Base-by-base conservation (phyloP, 2,113 vertebrate genomes). In the Otis tarda region DNA sequence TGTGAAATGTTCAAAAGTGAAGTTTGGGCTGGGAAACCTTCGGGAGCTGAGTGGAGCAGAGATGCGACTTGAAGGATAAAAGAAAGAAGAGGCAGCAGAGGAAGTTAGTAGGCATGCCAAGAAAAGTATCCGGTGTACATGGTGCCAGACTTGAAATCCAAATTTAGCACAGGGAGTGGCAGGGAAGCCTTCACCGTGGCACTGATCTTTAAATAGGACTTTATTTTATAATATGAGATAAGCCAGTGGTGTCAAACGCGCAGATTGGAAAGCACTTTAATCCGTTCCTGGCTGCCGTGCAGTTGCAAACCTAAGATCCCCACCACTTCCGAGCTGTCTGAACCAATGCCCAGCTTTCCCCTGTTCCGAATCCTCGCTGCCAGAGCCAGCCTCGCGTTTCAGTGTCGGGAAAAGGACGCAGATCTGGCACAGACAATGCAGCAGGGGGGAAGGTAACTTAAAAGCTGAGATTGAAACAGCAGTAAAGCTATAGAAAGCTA, bases 131-230 rank as follows among this genome's bases (percentile, higher is more conserved):
- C 92, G 91, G 90, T 95, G 39, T 92, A 79, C 85, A 33, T 0
- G 7, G 87, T 95, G 94, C 95, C 95, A 97, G 93, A 96, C 94
- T 90, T 87, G 75, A 94, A 92, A 84, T 87, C 90, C 73, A 63
- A 50, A 4, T 97, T 97, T 95, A 97, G 96, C 63, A 27, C 59
- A 78, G 83, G 91, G 96, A 94, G 97, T 86, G 83, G 76, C 27
- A 52, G 94, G 95, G 94, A 94, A 97, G 89, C 95, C 94, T 96
- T 95, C 81, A 16, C 83, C 73, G 77, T 89, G 95, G 86, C 87
- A 88, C 89, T 92, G 87, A 43, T 94, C 96, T 95, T 97, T 97
- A 96, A 97, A 97, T 97, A 97, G 95, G 79, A 89, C 91, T 89
- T 95, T 63, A 91, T 94, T 95, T 94, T 97, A 95, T 92, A 91